Evolutionary conservation across 2,888 invertebrate genomes (phyloP).

Genomic region (Pyrgus malvae): DNA sequence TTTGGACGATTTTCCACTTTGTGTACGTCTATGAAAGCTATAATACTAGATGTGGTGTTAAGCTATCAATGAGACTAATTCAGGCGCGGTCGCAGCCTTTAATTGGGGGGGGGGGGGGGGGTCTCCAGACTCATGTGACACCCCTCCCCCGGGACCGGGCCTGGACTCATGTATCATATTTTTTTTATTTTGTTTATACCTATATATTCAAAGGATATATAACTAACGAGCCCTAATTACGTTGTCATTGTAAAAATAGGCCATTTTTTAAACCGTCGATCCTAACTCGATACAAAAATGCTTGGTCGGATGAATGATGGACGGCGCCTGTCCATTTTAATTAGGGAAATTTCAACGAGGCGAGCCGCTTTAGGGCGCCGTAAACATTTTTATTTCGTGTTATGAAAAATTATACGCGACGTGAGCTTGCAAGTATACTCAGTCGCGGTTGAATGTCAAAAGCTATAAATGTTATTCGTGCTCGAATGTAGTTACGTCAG

Average conservation of each 20-base stretch:
- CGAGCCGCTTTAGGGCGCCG: conserved; percentile 48
- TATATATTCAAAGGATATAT: too few relatives aligned
- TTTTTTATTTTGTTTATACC: too few relatives aligned
- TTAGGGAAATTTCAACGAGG: conserved; percentile 55
- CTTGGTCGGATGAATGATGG: conserved; percentile 12
- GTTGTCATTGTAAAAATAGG: neutral
- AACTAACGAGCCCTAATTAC: neutral
- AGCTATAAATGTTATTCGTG: neutral
- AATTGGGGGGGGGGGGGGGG: too few relatives aligned
- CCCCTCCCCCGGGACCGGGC: too few relatives aligned
- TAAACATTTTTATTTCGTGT: conserved; percentile 57
- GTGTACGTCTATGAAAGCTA: too few relatives aligned
- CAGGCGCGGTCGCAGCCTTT: too few relatives aligned
- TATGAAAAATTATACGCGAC: conserved; percentile 48
- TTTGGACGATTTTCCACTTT: too few relatives aligned
- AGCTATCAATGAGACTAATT: too few relatives aligned
- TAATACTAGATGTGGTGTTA: too few relatives aligned
- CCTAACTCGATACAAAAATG: conserved; percentile 17
- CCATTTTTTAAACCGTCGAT: conserved; percentile 3
- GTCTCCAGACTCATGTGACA: too few relatives aligned
- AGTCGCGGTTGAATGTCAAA: conserved; percentile 10
- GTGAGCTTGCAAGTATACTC: conserved; percentile 31
- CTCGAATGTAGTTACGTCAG: neutral
- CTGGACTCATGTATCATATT: too few relatives aligned
- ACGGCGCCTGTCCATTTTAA: conserved; percentile 56